Evolutionary conservation across 2,113 vertebrate species (phyloP).

Genomic region (Aspidoscelis tigris): DNA sequence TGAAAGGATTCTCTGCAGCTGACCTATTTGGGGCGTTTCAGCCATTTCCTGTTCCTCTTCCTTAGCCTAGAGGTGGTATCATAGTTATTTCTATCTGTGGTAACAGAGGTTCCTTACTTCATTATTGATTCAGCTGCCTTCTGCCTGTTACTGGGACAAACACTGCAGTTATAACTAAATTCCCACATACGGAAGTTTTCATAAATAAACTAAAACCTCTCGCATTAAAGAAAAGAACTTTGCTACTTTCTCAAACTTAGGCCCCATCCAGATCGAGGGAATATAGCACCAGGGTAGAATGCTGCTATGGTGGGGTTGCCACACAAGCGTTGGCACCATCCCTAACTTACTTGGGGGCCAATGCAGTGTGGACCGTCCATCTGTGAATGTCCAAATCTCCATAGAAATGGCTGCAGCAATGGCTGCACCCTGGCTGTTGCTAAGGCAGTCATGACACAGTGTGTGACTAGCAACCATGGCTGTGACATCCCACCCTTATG

Average conservation of each 20-base stretch:
- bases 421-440: no score
- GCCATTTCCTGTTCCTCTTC: slow-evolving; percentile 4
- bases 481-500: no score
- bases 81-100: background rate
- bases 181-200: background rate
- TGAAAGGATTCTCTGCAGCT: background rate
- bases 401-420: no score
- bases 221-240: background rate
- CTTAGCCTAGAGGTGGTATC: background rate
- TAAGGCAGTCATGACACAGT: no score
- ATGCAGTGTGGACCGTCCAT: no score
- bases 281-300: no score
- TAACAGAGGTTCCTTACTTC: background rate
- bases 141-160: background rate
- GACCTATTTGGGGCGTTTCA: slow-evolving; percentile 12
- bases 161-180: background rate
- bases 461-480: no score
- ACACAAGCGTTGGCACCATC: background rate
- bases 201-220: background rate
- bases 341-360: no score
- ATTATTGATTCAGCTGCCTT: slow-evolving; percentile 17
- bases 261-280: background rate
- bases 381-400: no score
- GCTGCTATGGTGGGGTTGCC: no score
- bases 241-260: background rate